phyloP scores from a whole-genome alignment of 1,140 invertebrate species.

The Choristoneura fumiferana region DNA sequence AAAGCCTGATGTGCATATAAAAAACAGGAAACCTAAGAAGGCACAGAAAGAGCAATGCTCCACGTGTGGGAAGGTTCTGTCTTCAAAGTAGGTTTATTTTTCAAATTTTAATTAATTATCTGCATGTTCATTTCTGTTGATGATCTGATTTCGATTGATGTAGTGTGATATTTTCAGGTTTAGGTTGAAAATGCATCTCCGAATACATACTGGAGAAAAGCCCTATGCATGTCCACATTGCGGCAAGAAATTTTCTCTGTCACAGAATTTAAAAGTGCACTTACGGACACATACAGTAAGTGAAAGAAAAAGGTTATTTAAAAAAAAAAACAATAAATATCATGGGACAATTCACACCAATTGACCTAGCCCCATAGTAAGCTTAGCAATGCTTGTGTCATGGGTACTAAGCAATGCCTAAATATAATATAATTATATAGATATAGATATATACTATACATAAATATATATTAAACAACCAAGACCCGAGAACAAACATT shows the following conservation, averaged over 20 bases:
- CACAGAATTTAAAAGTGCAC: constrained; percentile 75
- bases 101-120: too few species aligned
- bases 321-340: too few species aligned
- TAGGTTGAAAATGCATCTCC: constrained; percentile 94
- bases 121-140: not conserved
- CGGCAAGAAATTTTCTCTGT: constrained; percentile 60
- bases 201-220: constrained; percentile 94
- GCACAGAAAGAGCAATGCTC: constrained; percentile 63
- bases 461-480: too few species aligned
- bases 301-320: not conserved
- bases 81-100: constrained; percentile 59
- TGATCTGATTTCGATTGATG: not conserved
- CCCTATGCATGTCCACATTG: constrained; percentile 87
- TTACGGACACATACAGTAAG: constrained; percentile 79
- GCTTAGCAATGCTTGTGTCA: too few species aligned
- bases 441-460: too few species aligned
- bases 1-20: not conserved
- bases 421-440: too few species aligned
- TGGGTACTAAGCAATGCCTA: too few species aligned
- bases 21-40: constrained; percentile 32
- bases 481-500: too few species aligned
- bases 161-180: constrained; percentile 48
- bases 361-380: too few species aligned
- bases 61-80: constrained; percentile 75
- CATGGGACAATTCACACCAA: too few species aligned